Percentiles rank a stretch among this genome's conserved stretches.
phyloP scores from a whole-genome alignment of 2,113 vertebrate species.

The Callorhinus ursinus region DNA sequence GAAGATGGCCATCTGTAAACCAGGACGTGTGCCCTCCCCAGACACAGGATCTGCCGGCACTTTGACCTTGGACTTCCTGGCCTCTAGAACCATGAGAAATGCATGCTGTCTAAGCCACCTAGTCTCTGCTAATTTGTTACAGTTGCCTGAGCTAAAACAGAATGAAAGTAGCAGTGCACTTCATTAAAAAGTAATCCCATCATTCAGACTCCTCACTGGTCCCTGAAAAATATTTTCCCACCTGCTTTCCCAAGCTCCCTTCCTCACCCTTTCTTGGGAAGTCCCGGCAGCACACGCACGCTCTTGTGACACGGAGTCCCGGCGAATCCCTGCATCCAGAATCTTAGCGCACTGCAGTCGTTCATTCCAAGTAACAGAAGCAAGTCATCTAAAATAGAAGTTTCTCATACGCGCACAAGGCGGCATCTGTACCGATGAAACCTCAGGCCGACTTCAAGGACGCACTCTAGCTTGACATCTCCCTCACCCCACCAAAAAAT shows the following conservation, averaged over 20 bases:
- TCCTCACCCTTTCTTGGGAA: not conserved
- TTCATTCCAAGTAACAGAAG: not conserved
- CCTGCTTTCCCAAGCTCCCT: not conserved
- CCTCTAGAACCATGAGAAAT: not conserved
- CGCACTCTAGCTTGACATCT: not conserved
- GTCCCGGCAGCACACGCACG: too few relatives aligned
- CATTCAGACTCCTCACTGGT: not conserved
- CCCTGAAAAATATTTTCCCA: not conserved
- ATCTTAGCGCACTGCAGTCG: not conserved
- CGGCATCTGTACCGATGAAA: not conserved
- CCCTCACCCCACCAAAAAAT: not conserved
- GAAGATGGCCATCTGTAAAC: not conserved
- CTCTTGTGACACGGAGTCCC: not conserved
- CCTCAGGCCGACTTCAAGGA: not conserved
- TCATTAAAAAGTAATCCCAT: not conserved
- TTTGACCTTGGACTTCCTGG: not conserved
- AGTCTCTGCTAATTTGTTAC: not conserved
- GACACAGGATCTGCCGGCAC: not conserved
- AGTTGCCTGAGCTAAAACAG: not conserved
- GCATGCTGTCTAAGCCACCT: not conserved
- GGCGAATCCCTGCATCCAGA: not conserved
- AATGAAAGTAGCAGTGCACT: rapidly evolving
- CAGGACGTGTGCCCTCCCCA: not conserved
- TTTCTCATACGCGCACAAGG: not conserved
- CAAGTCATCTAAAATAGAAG: not conserved